These are phyloP conservation scores for Caradrina kadenii DNA, from an alignment of 2,888 invertebrate genomes.

Conservation along the genomic window DNA sequence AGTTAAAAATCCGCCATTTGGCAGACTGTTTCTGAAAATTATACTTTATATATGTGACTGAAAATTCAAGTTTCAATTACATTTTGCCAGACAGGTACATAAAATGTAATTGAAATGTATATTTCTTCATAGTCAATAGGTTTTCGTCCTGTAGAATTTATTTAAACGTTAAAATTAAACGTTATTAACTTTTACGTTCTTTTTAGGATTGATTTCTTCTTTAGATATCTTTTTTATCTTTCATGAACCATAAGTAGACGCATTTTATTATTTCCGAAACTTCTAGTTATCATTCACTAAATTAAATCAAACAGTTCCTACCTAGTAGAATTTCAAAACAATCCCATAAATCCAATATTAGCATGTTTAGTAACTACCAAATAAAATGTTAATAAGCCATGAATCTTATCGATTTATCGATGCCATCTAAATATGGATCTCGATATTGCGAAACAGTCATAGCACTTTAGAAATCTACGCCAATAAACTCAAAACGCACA, in stretches of 20 bases:
- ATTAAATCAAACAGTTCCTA: slow-evolving; percentile 4
- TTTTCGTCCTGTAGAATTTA: background rate
- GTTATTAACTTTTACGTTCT: background rate
- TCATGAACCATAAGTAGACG: slow-evolving; percentile 51
- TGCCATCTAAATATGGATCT: slow-evolving; percentile 21
- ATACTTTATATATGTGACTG: slow-evolving; percentile 1
- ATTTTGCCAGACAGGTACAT: background rate
- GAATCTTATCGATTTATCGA: slow-evolving; percentile 27
- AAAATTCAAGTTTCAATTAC: slow-evolving; percentile 4
- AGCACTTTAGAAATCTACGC: slow-evolving; percentile 17
- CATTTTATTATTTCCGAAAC: slow-evolving; percentile 48
- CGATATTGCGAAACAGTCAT: slow-evolving; percentile 5
- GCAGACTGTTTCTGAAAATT: background rate
- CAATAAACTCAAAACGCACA: background rate
- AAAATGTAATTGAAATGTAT: background rate
- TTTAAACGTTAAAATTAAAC: background rate
- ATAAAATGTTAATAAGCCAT: slow-evolving; percentile 22
- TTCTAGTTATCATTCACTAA: slow-evolving; percentile 31
- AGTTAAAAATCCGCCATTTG: background rate
- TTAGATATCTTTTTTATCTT: slow-evolving; percentile 37
- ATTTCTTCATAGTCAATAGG: background rate
- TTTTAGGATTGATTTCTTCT: slow-evolving; percentile 27
- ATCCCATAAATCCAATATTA: background rate
- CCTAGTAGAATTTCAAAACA: slow-evolving; percentile 28
- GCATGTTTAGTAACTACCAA: slow-evolving; percentile 20